Conservation (phyloP, 2,113 vertebrate species). For the Odontophorus gujanensis region DNA sequence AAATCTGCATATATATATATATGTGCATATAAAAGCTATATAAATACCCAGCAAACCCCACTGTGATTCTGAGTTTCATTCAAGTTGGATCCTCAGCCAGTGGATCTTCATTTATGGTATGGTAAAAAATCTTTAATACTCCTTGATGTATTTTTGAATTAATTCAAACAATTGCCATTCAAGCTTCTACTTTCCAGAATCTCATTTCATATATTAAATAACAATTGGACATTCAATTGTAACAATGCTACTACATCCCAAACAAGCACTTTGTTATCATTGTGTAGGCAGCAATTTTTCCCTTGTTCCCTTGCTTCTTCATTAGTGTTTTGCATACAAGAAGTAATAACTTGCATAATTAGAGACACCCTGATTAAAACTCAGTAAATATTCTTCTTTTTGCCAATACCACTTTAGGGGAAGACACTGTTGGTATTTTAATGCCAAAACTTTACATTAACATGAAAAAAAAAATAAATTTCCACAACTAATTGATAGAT, state of each 20-base stretch:
- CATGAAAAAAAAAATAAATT: neutral
- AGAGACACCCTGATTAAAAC: neutral
- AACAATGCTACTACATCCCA: neutral
- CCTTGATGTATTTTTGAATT: accelerated
- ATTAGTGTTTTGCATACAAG: neutral
- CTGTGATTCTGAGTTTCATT: neutral
- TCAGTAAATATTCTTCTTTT: neutral
- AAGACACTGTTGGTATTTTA: neutral
- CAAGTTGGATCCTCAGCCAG: neutral
- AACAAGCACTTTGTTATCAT: neutral
- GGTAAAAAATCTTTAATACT: neutral
- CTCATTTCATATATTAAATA: neutral
- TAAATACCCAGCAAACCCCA: neutral
- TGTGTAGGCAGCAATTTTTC: neutral
- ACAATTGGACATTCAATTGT: neutral
- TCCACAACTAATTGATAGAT: neutral
- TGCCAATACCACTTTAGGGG: neutral
- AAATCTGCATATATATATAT: neutral
- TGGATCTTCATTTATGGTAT: neutral
- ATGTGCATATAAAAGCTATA: neutral
- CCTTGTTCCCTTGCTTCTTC: neutral
- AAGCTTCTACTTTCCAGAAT: neutral
- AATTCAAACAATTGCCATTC: neutral
- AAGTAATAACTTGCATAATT: neutral
- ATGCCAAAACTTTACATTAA: neutral